phyloP scores from a whole-genome alignment of 2,888 invertebrate genomes.

The Meiosimyza platycephala region DNA sequence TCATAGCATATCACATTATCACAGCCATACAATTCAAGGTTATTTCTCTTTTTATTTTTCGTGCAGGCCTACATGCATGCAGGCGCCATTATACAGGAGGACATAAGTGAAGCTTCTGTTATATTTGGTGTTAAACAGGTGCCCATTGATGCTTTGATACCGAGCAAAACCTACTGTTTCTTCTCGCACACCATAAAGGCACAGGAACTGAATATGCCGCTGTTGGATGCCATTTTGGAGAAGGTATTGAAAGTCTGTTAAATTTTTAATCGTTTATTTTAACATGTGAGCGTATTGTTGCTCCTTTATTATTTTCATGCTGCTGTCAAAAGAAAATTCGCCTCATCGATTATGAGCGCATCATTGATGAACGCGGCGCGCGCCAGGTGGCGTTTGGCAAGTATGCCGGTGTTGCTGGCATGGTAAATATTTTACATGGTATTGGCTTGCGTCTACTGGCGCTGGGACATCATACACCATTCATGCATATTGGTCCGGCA shows the following conservation, averaged over 20 bases:
- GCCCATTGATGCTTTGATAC: slow-evolving; percentile 90
- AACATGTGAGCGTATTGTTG: background rate
- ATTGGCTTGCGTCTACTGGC: slow-evolving; percentile 90
- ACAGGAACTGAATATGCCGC: slow-evolving; percentile 97
- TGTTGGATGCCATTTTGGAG: slow-evolving; percentile 94
- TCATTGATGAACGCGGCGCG: slow-evolving; percentile 89
- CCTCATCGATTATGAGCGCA: slow-evolving; percentile 96
- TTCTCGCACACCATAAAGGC: slow-evolving; percentile 99
- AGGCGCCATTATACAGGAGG: slow-evolving; percentile 94
- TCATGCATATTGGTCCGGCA: slow-evolving; percentile 99
- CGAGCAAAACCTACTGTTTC: slow-evolving; percentile 97
- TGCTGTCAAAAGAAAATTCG: slow-evolving; percentile 77
- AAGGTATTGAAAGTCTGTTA: slow-evolving; percentile 68
- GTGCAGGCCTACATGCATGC: slow-evolving; percentile 87
- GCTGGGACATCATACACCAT: slow-evolving; percentile 98
- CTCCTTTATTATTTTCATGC: slow-evolving; percentile 3
- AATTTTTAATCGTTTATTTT: too few relatives aligned
- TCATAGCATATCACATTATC: too few relatives aligned
- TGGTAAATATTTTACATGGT: slow-evolving; percentile 98
- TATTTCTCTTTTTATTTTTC: slow-evolving; percentile 42
- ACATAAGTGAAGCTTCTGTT: slow-evolving; percentile 94
- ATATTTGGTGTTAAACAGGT: slow-evolving; percentile 94
- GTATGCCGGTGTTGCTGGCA: slow-evolving; percentile 98
- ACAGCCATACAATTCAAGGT: too few relatives aligned
- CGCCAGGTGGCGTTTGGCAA: slow-evolving; percentile 98